Base-by-base conservation (phyloP, 2,113 vertebrate species). In the Perca fluviatilis region DNA sequence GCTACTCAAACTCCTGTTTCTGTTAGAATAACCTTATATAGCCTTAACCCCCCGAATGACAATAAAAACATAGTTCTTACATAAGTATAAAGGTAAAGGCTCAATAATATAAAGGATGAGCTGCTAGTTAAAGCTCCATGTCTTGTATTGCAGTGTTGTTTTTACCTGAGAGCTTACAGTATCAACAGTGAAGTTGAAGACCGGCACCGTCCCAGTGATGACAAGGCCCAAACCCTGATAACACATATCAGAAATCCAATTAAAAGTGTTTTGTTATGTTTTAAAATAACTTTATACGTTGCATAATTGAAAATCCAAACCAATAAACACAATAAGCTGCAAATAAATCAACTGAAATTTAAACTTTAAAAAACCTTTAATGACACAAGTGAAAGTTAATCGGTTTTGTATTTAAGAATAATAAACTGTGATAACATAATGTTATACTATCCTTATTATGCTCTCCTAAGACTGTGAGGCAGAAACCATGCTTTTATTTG, bases 161-260 rank as follows among this genome's bases (percentile, higher is more conserved):
- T 94, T 95, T 97, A 95, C 97, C 97, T 93, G 96, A 87, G 96
- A 95, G 84, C 94, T 95, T 6, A 90, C 40, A 1, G 18, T 92
- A 62, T 99, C 97, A 79, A 95, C 95, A 0, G 98, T 99, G 87
- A 98, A 95, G 94, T 99, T 99, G 94, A 99, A 99, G 70, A 99
- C 98, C 0, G 98, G 98, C 92, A 99, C 95, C 0, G 98, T 99
- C 68, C 98, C 98, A 0, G 98, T 98, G 90, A 99, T 97, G 91
- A 99, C 98, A 46, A 99, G 93, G 12, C 98, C 98, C 92, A 99
- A 95, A 61, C 98, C 98, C 98, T 99, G 88, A 47, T 6, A 47
- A 61, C 61, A 80, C 30, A 66, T 6, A 25, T 62, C 0, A 78
- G 3, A 68, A 78, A 27, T 51, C 0, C 11, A 51, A n/a, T 50